Evolutionary conservation across 2,888 invertebrate genomes (phyloP), one percentile per base, ranked within the genome.

Genomic region (Drosophila algonquin): DNA sequence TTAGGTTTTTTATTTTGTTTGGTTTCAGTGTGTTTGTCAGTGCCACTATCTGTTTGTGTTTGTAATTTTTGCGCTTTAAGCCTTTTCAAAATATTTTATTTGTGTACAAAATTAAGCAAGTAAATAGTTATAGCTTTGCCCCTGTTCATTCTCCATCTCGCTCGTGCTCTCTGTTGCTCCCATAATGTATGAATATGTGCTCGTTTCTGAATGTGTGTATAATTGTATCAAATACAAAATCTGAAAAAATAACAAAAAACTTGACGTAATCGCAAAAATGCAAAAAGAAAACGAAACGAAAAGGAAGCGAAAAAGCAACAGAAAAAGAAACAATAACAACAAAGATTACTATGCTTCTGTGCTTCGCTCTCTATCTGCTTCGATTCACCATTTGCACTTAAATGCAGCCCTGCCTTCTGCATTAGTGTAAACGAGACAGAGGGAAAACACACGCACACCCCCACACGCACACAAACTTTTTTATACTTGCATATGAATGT

Each of bases 211-310:
- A 16, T 32, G 57, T 64, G 67, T 51, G 52, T 40, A n/a, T 40
- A 40, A 40, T 40, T 40, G 40, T 40, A 40, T 80, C 75, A 76
- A 75, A 76, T 81, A 78, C 73, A 75, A 85, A 88, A 73, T 81
- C 76, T 73, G 59, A 68, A 73, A 40, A 75, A 75, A 84, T 69
- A 80, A 84, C 75, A 82, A 79, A 76, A 76, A 77, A 88, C 75
- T 80, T 88, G 76, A 80, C 84, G 84, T 84, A 84, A 84, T 88
- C 89, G 71, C 78, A 44, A 40, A 68, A 76, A 71, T 57, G 68
- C 76, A 80, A 76, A 68, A 85, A 73, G 58, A 65, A 80, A 80
- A 62, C 71, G 64, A 67, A 63, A 67, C 60, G 62, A 55, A 67
- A 58, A 76, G 77, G 48, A 50, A 58, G 32, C 10, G 30, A 71